Conservation (phyloP, 2,888 invertebrate species). For the Caenorhabditis sp. region DNA sequence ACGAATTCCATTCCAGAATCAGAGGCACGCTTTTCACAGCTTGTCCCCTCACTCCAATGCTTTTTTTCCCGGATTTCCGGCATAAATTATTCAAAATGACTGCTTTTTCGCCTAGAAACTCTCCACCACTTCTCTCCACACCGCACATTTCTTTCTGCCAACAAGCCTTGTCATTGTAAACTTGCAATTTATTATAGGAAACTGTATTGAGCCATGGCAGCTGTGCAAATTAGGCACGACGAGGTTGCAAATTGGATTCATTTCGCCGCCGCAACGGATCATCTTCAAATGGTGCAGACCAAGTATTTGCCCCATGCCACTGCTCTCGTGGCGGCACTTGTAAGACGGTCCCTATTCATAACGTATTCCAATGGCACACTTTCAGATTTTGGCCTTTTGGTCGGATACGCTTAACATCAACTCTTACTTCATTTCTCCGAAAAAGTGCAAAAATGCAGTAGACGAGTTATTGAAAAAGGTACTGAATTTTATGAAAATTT, state of each 20-base stretch:
- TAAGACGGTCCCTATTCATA: neutral
- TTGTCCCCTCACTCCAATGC: no score
- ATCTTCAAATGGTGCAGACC: slow-evolving; percentile 17
- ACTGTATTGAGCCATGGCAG: slow-evolving; percentile 30
- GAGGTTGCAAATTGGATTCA: slow-evolving; percentile 27
- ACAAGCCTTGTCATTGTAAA: no score
- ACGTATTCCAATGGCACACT: neutral
- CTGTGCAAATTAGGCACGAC: slow-evolving; percentile 22
- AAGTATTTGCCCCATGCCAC: slow-evolving; percentile 25
- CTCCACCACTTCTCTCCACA: neutral
- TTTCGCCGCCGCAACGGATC: neutral
- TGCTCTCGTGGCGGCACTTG: slow-evolving; percentile 10
- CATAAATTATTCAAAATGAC: neutral
- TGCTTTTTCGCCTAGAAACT: neutral
- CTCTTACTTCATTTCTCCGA: slow-evolving; percentile 7
- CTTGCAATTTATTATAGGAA: no score
- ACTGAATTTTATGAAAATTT: neutral
- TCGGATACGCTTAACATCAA: slow-evolving; percentile 20
- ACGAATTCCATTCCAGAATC: no score
- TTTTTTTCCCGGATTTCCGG: neutral
- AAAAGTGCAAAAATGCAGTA: slow-evolving; percentile 18
- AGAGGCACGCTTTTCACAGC: no score
- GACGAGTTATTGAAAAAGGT: slow-evolving; percentile 38
- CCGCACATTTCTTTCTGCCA: no score
- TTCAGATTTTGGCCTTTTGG: slow-evolving; percentile 27